Evolutionary conservation across 1,140 invertebrate species (phyloP).

Genomic region (Nebria ingens): DNA sequence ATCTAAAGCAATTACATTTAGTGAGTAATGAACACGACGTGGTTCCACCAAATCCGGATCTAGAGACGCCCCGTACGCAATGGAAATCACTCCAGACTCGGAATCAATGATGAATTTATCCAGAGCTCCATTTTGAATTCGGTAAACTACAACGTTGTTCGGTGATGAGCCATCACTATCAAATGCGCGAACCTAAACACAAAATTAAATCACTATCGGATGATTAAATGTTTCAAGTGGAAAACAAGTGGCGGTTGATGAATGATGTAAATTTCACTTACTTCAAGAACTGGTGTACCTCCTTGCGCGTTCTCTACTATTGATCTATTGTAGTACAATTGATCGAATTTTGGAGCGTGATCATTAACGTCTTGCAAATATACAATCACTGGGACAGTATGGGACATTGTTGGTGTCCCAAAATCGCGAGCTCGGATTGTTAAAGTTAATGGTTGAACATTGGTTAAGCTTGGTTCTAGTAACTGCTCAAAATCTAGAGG

Average conservation of each 20-base stretch:
- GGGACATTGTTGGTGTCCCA: conserved; percentile 63
- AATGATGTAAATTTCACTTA: conserved; percentile 26
- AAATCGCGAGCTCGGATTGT: conserved; percentile 69
- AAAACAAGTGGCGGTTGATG: not conserved
- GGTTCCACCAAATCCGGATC: conserved; percentile 80
- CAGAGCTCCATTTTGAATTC: conserved; percentile 73
- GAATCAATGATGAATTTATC: conserved; percentile 89
- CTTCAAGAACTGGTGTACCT: conserved; percentile 68
- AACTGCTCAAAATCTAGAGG: conserved; percentile 73
- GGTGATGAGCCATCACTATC: conserved; percentile 78
- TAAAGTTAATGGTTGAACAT: conserved; percentile 59
- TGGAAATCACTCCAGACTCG: conserved; percentile 69
- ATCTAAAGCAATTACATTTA: conserved; percentile 70
- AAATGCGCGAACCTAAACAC: conserved; percentile 60
- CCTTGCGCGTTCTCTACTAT: conserved; percentile 73
- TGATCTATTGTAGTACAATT: conserved; percentile 57
- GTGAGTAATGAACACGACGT: conserved; percentile 53
- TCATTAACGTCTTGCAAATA: conserved; percentile 85
- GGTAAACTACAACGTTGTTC: conserved; percentile 78
- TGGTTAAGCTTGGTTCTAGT: conserved; percentile 44
- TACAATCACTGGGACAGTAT: conserved; percentile 63
- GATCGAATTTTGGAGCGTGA: conserved; percentile 69
- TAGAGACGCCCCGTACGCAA: conserved; percentile 74
- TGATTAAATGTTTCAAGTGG: conserved; percentile 12
- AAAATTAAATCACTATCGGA: conserved; percentile 9